Evolutionary conservation across 2,797 vertebrate genomes (phyloP).

Genomic region (Leptoclinus maculatus): DNA sequence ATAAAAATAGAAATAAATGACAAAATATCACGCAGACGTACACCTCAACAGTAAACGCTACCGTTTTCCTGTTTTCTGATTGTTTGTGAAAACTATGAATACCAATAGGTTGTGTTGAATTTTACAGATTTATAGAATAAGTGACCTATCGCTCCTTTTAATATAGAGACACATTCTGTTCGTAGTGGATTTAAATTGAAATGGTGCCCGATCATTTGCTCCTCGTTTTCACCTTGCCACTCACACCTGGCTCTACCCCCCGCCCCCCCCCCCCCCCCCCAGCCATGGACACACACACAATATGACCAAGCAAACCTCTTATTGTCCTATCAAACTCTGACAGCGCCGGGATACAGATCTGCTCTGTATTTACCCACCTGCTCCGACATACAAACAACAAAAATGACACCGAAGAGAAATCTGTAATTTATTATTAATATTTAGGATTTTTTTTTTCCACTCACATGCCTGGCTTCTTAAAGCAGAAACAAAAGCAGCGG

Average conservation of each 20-base stretch:
- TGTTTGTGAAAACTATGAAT: slow-evolving; percentile 27
- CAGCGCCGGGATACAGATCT: slow-evolving; percentile 60
- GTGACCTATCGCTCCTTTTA: slow-evolving; percentile 31
- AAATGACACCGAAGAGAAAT: slow-evolving; percentile 16
- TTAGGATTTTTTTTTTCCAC: not conserved
- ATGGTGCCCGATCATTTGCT: slow-evolving; percentile 65
- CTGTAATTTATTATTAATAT: slow-evolving; percentile 2
- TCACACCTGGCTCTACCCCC: slow-evolving; percentile 45
- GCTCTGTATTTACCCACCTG: slow-evolving; percentile 75
- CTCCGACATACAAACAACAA: slow-evolving; percentile 49
- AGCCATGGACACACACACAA: slow-evolving; percentile 60
- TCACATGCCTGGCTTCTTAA: not conserved
- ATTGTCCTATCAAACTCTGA: slow-evolving; percentile 80
- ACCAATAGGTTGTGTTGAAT: slow-evolving; percentile 9
- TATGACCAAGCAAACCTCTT: slow-evolving; percentile 74
- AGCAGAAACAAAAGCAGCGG: not conserved
- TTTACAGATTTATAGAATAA: slow-evolving; percentile 11
- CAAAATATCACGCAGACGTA: not conserved
- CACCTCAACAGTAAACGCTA: not conserved
- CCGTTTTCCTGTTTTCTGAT: not conserved
- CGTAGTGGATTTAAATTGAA: slow-evolving; percentile 52
- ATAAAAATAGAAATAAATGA: not conserved
- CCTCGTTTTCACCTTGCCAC: slow-evolving; percentile 75
- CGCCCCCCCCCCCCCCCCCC: slow-evolving; percentile 20
- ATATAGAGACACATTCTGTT: slow-evolving; percentile 30